Evolutionary conservation across 2,888 invertebrate genomes (phyloP).

Genomic region (Andrena chrysosceles): DNA sequence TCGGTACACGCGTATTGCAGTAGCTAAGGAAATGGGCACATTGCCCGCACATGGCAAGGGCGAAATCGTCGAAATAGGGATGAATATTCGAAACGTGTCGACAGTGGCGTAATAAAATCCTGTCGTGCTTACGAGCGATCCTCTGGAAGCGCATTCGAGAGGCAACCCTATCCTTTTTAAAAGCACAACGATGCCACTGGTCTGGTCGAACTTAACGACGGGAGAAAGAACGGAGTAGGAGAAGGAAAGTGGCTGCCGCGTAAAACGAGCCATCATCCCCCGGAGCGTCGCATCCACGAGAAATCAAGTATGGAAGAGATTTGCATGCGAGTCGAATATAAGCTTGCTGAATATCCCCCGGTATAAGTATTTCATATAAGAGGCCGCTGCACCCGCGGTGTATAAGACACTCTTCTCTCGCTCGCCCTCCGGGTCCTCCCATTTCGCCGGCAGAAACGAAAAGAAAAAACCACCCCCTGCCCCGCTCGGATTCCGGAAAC

Average conservation of each 20-base stretch:
- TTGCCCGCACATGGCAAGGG: no score
- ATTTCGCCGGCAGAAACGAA: constrained; percentile 66
- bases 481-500: constrained; percentile 69
- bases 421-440: constrained; percentile 63
- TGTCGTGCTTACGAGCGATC: neutral
- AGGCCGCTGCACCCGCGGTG: constrained; percentile 69
- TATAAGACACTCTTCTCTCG: constrained; percentile 72
- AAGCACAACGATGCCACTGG: constrained; percentile 41
- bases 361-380: constrained; percentile 81
- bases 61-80: neutral
- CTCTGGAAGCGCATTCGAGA: constrained; percentile 23
- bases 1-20: no score
- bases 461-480: constrained; percentile 57
- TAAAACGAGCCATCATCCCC: constrained; percentile 72
- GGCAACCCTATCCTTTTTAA: constrained; percentile 26
- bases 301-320: constrained; percentile 83
- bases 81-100: neutral
- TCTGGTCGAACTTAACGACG: constrained; percentile 57
- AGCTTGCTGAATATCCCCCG: constrained; percentile 81
- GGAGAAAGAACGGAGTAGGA: constrained; percentile 26
- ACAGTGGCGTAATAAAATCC: neutral
- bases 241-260: constrained; percentile 64
- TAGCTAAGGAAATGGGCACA: no score
- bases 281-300: constrained; percentile 76
- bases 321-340: constrained; percentile 83